Conservation (phyloP, 2,888 invertebrate genomes). For the Hydrotaea diabolus region DNA sequence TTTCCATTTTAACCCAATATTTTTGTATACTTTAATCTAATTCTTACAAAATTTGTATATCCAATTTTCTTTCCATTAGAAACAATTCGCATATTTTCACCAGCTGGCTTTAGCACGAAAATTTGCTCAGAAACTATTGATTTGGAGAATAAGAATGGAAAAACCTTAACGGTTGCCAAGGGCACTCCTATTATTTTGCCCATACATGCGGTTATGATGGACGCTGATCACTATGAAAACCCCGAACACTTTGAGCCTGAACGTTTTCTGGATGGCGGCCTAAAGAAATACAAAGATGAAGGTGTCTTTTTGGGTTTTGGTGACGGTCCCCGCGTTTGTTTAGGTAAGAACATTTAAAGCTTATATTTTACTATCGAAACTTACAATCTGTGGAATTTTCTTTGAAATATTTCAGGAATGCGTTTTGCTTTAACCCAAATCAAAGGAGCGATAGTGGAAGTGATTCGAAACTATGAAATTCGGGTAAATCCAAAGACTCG, state of each 20-base stretch:
- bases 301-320: slow-evolving; percentile 77
- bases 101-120: slow-evolving; percentile 70
- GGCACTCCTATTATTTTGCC: slow-evolving; percentile 73
- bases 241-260: slow-evolving; percentile 75
- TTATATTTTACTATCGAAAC: no score
- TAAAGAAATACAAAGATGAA: slow-evolving; percentile 72
- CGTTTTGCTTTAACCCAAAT: slow-evolving; percentile 77
- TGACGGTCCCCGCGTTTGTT: slow-evolving; percentile 78
- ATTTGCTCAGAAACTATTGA: slow-evolving; percentile 75
- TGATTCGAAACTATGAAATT: slow-evolving; percentile 77
- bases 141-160: slow-evolving; percentile 73
- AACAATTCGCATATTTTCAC: slow-evolving; percentile 74
- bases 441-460: slow-evolving; percentile 76
- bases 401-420: slow-evolving; percentile 73
- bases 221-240: slow-evolving; percentile 74
- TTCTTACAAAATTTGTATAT: no score
- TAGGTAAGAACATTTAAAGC: slow-evolving; percentile 71
- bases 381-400: background rate
- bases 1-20: no score
- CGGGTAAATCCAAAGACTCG: slow-evolving; percentile 75
- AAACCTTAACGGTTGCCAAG: slow-evolving; percentile 69
- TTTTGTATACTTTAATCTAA: no score
- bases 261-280: slow-evolving; percentile 72
- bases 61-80: slow-evolving; percentile 70
- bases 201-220: slow-evolving; percentile 71